Base-by-base conservation (phyloP, 2,888 invertebrate species). In the Thereva unica region DNA sequence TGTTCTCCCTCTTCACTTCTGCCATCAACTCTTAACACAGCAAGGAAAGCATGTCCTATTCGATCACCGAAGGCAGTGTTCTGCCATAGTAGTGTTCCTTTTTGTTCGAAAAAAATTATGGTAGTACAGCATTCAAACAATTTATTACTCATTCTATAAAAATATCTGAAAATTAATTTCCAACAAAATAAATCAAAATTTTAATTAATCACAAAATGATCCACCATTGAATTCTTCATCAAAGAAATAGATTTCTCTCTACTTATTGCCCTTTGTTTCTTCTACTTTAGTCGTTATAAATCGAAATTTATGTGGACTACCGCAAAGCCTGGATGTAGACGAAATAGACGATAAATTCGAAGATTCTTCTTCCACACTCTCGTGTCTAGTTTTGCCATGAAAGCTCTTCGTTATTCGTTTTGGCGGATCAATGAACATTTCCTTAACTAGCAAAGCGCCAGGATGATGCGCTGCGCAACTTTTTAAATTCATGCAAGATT, bases 351-450 rank as follows among this genome's bases (percentile, higher is more conserved):
- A 4, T 37, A 34, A 45, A 8, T 8, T 47, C 5, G 6, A 23
- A 7, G 34, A 9, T 10, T 38, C 23, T 5, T 56, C 56, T 7
- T 56, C 56, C 23, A 41, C 23, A 34, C 63, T 38, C 37, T 42
- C 52, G 8, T 42, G 50, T 34, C 50, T 52, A 9, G 80, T 78
- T 68, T 80, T 78, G 49, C 73, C 76, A 41, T 78, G 77, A 70
- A 78, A 79, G 66, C 75, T 84, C 69, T 80, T 82, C 1, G 84
- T 80, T 57, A 84, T 77, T 37, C 83, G 79, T 68, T 82, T 82
- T 1, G 83, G 82, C 3, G 83, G 82, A 72, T 84, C 84, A 41
- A 84, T 84, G 71, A 79, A 84, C 64, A 78, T 78, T 74, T 84
- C 84, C 74, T 82, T 84, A 1, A 84, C 79, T 37, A 83, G 74